Evolutionary conservation across 35 echinoderm and acorn worm species (phyloP).

Genomic region (Acanthaster planci): DNA sequence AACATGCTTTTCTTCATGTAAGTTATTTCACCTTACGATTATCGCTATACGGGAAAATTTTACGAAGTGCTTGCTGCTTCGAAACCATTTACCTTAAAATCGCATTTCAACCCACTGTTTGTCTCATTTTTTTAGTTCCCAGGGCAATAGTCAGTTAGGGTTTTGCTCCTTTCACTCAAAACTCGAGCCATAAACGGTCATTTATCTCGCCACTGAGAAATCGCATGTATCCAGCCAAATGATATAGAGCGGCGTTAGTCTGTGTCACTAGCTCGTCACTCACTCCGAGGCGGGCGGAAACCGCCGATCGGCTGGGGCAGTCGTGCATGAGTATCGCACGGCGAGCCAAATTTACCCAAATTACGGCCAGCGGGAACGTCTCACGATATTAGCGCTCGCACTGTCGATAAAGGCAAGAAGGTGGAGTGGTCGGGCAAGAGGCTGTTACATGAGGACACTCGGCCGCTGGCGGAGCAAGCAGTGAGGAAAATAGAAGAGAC

Average conservation of each 20-base stretch:
- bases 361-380: slow-evolving; percentile 29
- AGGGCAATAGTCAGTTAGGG: neutral
- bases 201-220: slow-evolving; percentile 7
- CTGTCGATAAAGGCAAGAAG: slow-evolving; percentile 3
- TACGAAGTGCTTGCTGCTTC: neutral
- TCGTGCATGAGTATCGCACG: slow-evolving; percentile 27
- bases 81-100: neutral
- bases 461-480: neutral
- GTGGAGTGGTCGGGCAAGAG: slow-evolving; percentile 5
- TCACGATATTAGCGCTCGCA: slow-evolving; percentile 24
- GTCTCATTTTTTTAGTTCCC: neutral
- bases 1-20: neutral
- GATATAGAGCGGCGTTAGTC: neutral
- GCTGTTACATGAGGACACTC: neutral
- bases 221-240: neutral
- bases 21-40: neutral
- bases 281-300: slow-evolving; percentile 1
- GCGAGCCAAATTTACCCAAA: slow-evolving; percentile 22
- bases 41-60: neutral
- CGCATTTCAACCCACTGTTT: neutral
- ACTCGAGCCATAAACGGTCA: neutral
- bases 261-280: neutral
- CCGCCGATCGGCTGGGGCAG: slow-evolving; percentile 21
- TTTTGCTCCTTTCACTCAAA: neutral
- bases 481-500: neutral